Evolutionary conservation across 2,888 invertebrate genomes (phyloP).

Genomic region (Argyresthia goedartella): DNA sequence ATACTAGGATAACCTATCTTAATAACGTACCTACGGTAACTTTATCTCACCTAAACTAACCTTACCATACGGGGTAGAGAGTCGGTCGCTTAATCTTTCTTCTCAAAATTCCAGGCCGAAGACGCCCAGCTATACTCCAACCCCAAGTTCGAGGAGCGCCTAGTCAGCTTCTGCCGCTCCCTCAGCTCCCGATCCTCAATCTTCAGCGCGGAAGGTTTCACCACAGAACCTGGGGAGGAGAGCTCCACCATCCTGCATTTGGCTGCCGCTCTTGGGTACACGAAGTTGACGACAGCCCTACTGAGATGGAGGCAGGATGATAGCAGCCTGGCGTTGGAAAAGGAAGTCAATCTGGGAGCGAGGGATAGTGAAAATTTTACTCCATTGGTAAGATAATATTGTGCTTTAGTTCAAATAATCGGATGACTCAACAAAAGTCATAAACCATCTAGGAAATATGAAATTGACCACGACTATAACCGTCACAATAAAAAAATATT

Average conservation of each 20-base stretch:
- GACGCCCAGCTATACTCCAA: conserved; percentile 74
- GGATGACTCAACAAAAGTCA: too few species aligned
- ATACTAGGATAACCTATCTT: too few species aligned
- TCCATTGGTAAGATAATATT: conserved; percentile 79
- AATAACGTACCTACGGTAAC: too few species aligned
- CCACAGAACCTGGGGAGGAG: conserved; percentile 56
- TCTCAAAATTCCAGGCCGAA: conserved; percentile 57
- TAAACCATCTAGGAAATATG: too few species aligned
- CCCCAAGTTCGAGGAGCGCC: conserved; percentile 86
- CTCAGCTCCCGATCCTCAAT: conserved; percentile 69
- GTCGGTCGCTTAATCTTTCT: too few species aligned
- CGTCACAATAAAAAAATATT: too few species aligned
- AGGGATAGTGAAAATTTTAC: conserved; percentile 92
- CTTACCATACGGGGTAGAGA: too few species aligned
- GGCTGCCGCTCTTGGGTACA: conserved; percentile 91
- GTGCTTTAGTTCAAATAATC: too few species aligned
- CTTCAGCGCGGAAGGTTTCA: conserved; percentile 66
- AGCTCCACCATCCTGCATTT: conserved; percentile 86
- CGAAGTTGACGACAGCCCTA: conserved; percentile 85
- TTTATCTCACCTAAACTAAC: too few species aligned
- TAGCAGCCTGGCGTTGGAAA: conserved; percentile 86
- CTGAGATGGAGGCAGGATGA: conserved; percentile 92
- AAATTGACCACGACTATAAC: too few species aligned
- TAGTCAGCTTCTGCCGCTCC: conserved; percentile 87
- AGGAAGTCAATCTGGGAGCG: conserved; percentile 92